phyloP scores from a whole-genome alignment of 2,113 vertebrate genomes.

The Cariama cristata region DNA sequence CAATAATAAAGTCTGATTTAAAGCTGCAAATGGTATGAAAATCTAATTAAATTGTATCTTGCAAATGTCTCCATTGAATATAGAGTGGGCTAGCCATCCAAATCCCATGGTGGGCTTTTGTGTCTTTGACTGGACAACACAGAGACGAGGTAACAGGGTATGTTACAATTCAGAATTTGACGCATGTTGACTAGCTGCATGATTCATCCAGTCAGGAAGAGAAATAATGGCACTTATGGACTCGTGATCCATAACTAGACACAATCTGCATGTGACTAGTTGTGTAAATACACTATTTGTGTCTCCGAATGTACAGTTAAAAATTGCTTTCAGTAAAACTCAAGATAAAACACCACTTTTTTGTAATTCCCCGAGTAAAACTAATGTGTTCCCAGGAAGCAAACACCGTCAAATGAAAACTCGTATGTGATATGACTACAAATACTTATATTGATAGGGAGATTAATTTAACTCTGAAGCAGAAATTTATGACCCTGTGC shows the following conservation, averaged over 20 bases:
- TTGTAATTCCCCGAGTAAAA: neutral
- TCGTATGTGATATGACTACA: neutral
- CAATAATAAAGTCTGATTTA: conserved; percentile 16
- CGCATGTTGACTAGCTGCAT: neutral
- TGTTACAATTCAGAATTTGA: neutral
- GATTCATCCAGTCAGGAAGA: neutral
- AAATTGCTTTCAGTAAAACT: neutral
- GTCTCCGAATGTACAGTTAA: neutral
- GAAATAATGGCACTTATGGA: neutral
- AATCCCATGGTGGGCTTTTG: neutral
- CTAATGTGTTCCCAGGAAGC: neutral
- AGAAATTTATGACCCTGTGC: neutral
- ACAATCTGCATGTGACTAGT: neutral
- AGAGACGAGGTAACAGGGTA: neutral
- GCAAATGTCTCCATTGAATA: neutral
- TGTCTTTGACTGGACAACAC: neutral
- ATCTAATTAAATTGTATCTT: neutral
- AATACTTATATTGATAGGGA: neutral
- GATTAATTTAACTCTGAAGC: neutral
- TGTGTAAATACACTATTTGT: neutral
- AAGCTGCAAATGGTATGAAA: neutral
- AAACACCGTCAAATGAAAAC: neutral
- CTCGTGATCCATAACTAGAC: neutral
- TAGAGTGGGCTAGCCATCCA: neutral
- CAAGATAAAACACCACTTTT: neutral